These are phyloP conservation scores for Nothoprocta perdicaria DNA, from an alignment of 2,113 vertebrate species.

Conservation along the genomic window DNA sequence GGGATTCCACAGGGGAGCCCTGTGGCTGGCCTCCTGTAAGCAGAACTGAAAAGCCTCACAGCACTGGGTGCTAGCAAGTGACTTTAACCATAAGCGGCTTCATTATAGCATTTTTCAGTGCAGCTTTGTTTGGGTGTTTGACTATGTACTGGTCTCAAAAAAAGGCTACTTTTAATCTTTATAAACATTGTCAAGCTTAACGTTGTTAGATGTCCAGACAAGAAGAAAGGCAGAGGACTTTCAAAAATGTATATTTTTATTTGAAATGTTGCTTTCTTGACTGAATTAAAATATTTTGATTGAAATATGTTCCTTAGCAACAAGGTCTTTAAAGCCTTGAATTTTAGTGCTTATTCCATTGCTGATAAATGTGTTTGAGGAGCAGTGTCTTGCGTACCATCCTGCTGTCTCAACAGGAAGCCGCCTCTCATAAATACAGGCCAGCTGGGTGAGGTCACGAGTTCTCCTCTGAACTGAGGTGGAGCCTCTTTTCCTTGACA, in stretches of 20 bases:
- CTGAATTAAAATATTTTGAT: not conserved
- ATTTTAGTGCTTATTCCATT: fast-evolving
- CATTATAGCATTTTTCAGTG: not conserved
- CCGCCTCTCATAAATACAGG: not conserved
- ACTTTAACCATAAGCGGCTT: not conserved
- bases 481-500: constrained; percentile 41
- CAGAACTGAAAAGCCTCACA: fast-evolving
- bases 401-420: constrained; percentile 30
- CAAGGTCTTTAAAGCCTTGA: not conserved
- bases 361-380: not conserved
- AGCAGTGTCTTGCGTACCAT: not conserved
- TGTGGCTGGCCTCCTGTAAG: fast-evolving
- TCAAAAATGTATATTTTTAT: fast-evolving
- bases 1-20: too few relatives aligned
- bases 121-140: not conserved
- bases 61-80: not conserved
- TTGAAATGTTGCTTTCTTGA: not conserved
- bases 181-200: fast-evolving
- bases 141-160: not conserved
- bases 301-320: not conserved
- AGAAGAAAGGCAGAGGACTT: not conserved
- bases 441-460: constrained; percentile 49
- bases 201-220: not conserved
- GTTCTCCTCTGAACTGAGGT: not conserved
- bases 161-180: not conserved